phyloP scores from a whole-genome alignment of 2,797 vertebrate genomes.

The Muscicapa striata region DNA sequence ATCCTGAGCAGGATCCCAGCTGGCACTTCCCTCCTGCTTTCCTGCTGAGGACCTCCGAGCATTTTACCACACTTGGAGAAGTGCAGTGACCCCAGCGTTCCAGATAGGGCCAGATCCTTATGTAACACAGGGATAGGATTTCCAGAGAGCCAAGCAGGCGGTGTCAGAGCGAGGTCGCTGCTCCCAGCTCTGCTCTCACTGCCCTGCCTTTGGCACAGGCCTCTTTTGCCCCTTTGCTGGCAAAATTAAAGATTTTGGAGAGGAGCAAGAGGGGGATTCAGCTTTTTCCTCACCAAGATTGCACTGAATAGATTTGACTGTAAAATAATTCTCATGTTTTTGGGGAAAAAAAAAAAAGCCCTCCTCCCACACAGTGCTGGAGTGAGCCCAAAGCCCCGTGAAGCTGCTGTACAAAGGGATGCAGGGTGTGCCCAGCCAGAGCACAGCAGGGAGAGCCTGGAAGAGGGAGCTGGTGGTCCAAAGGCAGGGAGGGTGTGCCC shows the following conservation, averaged over 20 bases:
- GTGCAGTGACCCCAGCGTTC: conserved; percentile 1
- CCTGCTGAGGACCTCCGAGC: conserved; percentile 25
- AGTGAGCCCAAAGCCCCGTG: conserved; percentile 44
- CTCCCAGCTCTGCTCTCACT: neutral
- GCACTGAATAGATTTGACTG: neutral
- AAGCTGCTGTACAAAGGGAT: conserved; percentile 53
- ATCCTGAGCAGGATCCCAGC: neutral
- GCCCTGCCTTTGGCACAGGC: neutral
- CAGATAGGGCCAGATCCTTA: conserved; percentile 58
- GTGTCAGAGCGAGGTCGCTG: neutral
- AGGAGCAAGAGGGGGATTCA: neutral
- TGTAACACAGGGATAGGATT: conserved; percentile 37
- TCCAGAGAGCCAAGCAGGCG: conserved; percentile 2
- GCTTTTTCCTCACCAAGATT: neutral
- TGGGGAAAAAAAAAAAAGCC: neutral
- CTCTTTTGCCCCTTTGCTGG: neutral
- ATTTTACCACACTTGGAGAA: conserved; percentile 38
- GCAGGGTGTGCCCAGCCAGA: conserved; percentile 43
- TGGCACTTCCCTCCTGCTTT: neutral
- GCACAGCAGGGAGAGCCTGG: neutral
- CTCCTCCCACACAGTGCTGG: conserved; percentile 61
- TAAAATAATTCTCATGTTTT: neutral
- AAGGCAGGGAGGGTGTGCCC: neutral
- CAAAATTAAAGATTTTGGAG: neutral
- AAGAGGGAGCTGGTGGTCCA: neutral